phyloP scores from a whole-genome alignment of 2,797 vertebrate genomes.

The Columba guinea region DNA sequence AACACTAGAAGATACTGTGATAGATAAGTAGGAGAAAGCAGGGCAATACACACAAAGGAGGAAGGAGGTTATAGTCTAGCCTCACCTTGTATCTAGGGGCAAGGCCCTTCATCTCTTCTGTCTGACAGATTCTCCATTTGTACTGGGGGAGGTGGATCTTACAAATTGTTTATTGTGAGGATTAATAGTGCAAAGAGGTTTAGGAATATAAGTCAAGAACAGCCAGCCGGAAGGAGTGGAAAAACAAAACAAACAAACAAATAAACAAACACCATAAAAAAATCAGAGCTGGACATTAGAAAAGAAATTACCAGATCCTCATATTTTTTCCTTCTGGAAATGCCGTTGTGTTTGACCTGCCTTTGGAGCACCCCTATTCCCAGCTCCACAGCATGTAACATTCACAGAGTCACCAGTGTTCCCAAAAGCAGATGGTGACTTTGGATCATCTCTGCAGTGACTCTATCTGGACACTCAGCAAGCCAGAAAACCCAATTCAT shows the following conservation, averaged over 20 bases:
- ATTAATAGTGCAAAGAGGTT: background rate
- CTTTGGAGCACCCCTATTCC: background rate
- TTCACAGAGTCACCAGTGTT: background rate
- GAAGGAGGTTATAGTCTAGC: background rate
- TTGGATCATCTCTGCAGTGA: background rate
- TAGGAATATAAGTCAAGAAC: background rate
- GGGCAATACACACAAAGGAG: background rate
- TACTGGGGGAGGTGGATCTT: background rate
- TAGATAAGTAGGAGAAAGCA: background rate
- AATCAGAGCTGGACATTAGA: background rate
- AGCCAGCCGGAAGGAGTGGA: background rate
- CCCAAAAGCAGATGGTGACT: slow-evolving; percentile 15
- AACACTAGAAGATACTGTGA: background rate
- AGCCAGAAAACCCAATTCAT: background rate
- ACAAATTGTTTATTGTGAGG: background rate
- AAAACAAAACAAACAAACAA: background rate
- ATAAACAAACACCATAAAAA: background rate
- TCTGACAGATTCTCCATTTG: background rate
- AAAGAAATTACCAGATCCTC: background rate
- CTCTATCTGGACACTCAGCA: background rate
- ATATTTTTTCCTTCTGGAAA: background rate
- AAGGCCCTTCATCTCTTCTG: background rate
- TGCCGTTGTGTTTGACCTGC: background rate
- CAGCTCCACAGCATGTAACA: background rate
- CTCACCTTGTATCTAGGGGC: background rate